Percentiles rank a stretch among this genome's conserved stretches.
Conservation (phyloP, 2,797 vertebrate species). For the Characodon lateralis region DNA sequence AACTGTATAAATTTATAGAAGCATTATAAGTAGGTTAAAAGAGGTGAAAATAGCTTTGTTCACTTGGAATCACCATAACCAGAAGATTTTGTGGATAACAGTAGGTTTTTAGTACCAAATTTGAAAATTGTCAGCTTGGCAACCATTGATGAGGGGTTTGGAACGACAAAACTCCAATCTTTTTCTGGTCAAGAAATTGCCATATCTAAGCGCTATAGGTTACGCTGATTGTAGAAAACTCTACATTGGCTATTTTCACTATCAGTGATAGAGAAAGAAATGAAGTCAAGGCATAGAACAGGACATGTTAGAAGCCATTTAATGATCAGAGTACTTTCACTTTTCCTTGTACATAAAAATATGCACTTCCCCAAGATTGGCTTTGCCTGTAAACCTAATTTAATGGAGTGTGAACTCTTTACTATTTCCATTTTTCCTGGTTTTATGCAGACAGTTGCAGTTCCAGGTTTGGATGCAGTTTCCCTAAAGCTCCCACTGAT, state of each 20-base stretch:
- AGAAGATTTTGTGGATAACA: neutral
- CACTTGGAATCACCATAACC: neutral
- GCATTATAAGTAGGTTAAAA: neutral
- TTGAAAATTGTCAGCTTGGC: neutral
- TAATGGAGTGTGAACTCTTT: too few species aligned
- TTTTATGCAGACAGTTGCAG: too few species aligned
- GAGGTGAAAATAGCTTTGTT: neutral
- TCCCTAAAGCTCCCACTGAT: too few species aligned
- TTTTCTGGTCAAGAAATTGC: neutral
- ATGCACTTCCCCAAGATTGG: too few species aligned
- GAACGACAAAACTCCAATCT: neutral
- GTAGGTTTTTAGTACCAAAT: neutral
- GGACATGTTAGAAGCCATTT: neutral
- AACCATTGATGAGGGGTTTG: neutral
- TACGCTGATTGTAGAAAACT: neutral
- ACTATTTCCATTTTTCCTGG: too few species aligned
- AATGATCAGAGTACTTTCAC: neutral
- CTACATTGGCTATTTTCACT: neutral
- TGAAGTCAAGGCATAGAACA: neutral
- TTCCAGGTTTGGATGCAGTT: too few species aligned
- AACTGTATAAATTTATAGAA: neutral
- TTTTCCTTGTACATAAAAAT: too few species aligned
- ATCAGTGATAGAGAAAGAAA: neutral
- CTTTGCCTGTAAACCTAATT: too few species aligned
- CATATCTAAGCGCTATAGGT: neutral